A percentile compares a stretch with the other conserved stretches of the same genome.
Conservation (phyloP, 2,888 invertebrate species). For the Chirona hameri region DNA sequence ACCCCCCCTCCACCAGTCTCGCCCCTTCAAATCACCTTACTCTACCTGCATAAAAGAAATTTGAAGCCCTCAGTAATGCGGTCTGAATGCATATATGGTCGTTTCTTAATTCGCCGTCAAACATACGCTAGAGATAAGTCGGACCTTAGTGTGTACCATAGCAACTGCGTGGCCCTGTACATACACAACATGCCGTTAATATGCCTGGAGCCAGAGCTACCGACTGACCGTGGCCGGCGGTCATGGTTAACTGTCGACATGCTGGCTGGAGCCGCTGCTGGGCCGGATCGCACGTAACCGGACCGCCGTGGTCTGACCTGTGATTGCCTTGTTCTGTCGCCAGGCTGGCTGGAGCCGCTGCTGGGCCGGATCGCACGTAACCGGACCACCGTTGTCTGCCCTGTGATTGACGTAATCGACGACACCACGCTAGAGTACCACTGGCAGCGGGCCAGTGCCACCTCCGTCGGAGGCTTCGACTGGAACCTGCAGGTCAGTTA, state of each 20-base stretch:
- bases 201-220: too few relatives aligned
- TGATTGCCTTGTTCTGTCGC: constrained; percentile 47
- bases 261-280: constrained; percentile 56
- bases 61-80: too few relatives aligned
- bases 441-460: constrained; percentile 56
- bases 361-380: constrained; percentile 49
- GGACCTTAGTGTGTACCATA: too few relatives aligned
- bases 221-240: too few relatives aligned
- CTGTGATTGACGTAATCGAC: constrained; percentile 68
- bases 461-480: constrained; percentile 65
- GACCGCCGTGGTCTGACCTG: constrained; percentile 53
- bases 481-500: constrained; percentile 53
- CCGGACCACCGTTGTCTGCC: constrained; percentile 52
- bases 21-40: too few relatives aligned
- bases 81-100: too few relatives aligned
- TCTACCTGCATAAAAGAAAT: too few relatives aligned
- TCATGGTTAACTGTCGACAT: constrained; percentile 46
- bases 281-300: constrained; percentile 47
- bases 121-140: too few relatives aligned
- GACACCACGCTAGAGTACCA: constrained; percentile 90
- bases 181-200: too few relatives aligned
- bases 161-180: too few relatives aligned
- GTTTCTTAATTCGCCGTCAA: too few relatives aligned
- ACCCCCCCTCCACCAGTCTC: too few relatives aligned
- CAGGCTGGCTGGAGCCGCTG: constrained; percentile 57